Percentiles rank a stretch among this genome's conserved stretches.
Conservation (phyloP, 2,113 vertebrate genomes). For the Nymphicus hollandicus region DNA sequence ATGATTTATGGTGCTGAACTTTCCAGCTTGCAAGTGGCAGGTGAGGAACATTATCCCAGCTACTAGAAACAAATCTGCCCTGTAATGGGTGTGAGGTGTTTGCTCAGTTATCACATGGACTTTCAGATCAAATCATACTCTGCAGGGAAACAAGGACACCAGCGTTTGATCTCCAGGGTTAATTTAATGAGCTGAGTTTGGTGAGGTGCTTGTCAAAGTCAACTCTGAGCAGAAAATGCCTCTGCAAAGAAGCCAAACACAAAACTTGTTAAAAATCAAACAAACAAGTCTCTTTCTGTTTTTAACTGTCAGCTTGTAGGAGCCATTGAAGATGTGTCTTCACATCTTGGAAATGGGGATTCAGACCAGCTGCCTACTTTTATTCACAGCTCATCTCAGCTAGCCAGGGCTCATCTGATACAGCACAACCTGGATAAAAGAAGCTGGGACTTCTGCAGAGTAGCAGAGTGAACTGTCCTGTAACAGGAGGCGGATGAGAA, state of each 20-base stretch:
- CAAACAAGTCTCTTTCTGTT: neutral
- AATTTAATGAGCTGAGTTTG: neutral
- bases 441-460: neutral
- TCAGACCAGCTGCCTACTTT: neutral
- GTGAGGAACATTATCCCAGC: neutral
- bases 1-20: neutral
- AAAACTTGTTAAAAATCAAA: neutral
- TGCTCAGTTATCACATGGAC: fast-evolving
- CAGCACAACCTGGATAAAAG: neutral
- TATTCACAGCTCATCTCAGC: neutral
- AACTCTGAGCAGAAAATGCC: neutral
- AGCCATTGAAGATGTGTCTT: neutral
- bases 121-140: neutral
- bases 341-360: neutral
- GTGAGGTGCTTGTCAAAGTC: neutral
- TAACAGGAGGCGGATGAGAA: neutral
- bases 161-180: neutral
- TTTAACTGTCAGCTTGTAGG: neutral
- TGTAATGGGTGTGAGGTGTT: neutral
- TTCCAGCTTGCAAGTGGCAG: neutral
- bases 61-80: neutral
- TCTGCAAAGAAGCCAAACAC: neutral
- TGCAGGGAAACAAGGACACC: neutral
- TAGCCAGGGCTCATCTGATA: neutral
- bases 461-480: neutral